Percentiles rank a stretch among this genome's conserved stretches.
These are phyloP conservation scores for Caerostris darwini DNA, from an alignment of 1,140 invertebrate species.

Conservation along the genomic window DNA sequence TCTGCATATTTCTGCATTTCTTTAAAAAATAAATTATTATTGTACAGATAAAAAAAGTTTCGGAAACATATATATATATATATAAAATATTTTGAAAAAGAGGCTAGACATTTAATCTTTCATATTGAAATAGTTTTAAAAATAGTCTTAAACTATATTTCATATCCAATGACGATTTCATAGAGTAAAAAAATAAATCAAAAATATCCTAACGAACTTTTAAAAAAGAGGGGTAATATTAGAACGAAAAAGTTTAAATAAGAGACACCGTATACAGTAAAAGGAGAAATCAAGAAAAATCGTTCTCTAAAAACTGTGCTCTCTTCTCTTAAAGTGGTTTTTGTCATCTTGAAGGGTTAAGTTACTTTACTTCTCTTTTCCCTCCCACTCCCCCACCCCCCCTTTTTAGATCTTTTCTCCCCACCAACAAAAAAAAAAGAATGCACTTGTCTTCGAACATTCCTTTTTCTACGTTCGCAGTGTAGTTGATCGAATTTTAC, in stretches of 20 bases:
- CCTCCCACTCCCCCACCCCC: neutral
- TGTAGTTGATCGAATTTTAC: slow-evolving; percentile 73
- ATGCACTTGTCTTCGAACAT: slow-evolving; percentile 10
- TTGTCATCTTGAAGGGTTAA: slow-evolving; percentile 75
- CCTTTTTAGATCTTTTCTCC: slow-evolving; percentile 22
- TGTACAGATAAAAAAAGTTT: too few relatives aligned
- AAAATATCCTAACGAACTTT: neutral
- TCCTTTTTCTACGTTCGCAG: slow-evolving; percentile 3
- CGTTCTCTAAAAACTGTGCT: slow-evolving; percentile 42
- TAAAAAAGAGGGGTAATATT: slow-evolving; percentile 8
- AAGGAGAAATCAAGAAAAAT: slow-evolving; percentile 6
- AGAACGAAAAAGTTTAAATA: slow-evolving; percentile 65
- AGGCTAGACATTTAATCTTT: too few relatives aligned
- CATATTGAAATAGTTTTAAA: too few relatives aligned
- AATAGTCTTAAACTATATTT: neutral
- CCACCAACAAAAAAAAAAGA: slow-evolving; percentile 6
- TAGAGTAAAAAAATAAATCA: neutral
- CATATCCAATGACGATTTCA: neutral
- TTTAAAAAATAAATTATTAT: too few relatives aligned
- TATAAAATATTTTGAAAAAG: too few relatives aligned
- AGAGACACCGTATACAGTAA: slow-evolving; percentile 31
- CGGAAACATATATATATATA: too few relatives aligned
- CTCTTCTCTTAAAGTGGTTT: slow-evolving; percentile 73
- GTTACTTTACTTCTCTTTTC: slow-evolving; percentile 48
- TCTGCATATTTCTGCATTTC: too few relatives aligned